These are phyloP conservation scores for Diplazon laetatorius DNA, from an alignment of 2,888 invertebrate genomes.

Conservation along the genomic window DNA sequence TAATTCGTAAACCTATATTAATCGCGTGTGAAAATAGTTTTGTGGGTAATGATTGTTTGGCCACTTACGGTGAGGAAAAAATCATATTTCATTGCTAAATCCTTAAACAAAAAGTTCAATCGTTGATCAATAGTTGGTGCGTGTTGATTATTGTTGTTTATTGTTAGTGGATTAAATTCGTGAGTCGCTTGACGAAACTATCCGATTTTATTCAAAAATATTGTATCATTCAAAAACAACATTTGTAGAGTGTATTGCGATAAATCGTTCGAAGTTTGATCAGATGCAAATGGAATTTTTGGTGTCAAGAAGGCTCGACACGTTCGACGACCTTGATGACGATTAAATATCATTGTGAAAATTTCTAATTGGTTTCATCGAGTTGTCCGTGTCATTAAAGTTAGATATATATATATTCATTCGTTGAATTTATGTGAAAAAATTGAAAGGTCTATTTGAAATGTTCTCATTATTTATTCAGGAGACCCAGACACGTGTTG, in stretches of 20 bases:
- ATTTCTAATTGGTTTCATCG: constrained; percentile 32
- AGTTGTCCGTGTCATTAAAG: too few relatives aligned
- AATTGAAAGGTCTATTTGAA: not conserved
- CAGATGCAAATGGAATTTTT: constrained; percentile 30
- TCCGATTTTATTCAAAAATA: not conserved
- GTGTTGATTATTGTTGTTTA: too few relatives aligned
- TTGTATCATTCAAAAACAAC: not conserved
- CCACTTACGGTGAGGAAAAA: constrained; percentile 7
- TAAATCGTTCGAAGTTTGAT: constrained; percentile 16
- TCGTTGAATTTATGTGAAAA: not conserved
- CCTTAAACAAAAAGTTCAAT: too few relatives aligned
- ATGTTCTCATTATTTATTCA: constrained; percentile 5
- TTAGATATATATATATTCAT: too few relatives aligned
- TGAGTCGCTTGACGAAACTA: not conserved
- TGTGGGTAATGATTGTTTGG: constrained; percentile 23
- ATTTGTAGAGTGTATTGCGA: not conserved
- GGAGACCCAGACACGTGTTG: constrained; percentile 44
- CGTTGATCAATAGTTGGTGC: too few relatives aligned
- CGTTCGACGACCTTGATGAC: constrained; percentile 5
- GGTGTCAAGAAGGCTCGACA: constrained; percentile 10
- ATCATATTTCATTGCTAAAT: not conserved
- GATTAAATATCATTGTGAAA: constrained; percentile 26
- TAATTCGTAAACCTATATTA: not conserved
- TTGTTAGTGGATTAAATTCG: constrained; percentile 26
- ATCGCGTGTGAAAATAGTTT: not conserved